These are phyloP conservation scores for Mus caroli DNA, from an alignment of 2,797 vertebrate genomes.

Conservation along the genomic window DNA sequence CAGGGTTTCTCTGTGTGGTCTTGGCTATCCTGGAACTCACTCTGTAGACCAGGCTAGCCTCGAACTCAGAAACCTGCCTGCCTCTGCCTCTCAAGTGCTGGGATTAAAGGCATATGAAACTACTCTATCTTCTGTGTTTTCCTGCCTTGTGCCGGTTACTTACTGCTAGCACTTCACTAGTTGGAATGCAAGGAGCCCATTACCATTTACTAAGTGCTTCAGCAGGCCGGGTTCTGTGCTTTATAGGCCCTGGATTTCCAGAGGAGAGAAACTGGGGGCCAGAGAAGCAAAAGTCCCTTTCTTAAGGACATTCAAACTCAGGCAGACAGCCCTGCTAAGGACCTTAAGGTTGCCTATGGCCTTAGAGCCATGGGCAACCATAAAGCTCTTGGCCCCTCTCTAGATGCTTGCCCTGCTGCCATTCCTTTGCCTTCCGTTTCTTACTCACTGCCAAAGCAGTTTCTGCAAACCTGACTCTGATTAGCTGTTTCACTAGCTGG, in stretches of 20 bases:
- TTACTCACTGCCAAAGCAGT: not conserved
- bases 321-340: too few species aligned
- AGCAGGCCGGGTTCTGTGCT: not conserved
- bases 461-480: not conserved
- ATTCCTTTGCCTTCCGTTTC: not conserved
- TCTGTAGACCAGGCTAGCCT: too few species aligned
- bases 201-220: not conserved
- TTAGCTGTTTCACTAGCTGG: not conserved
- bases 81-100: too few species aligned
- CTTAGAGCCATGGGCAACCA: not conserved
- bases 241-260: constrained; percentile 1
- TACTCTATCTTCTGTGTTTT: not conserved
- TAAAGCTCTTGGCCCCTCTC: not conserved
- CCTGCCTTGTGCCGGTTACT: constrained; percentile 3
- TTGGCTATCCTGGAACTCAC: too few species aligned
- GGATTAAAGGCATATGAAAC: not conserved
- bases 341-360: too few species aligned
- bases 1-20: too few species aligned
- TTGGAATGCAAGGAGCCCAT: not conserved
- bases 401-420: not conserved
- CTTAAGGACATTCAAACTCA: not conserved
- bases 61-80: too few species aligned
- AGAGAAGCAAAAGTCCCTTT: not conserved
- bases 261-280: not conserved
- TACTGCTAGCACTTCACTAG: not conserved